Base-by-base conservation (phyloP, 2,888 invertebrate genomes). In the Stenichneumon culpator region DNA sequence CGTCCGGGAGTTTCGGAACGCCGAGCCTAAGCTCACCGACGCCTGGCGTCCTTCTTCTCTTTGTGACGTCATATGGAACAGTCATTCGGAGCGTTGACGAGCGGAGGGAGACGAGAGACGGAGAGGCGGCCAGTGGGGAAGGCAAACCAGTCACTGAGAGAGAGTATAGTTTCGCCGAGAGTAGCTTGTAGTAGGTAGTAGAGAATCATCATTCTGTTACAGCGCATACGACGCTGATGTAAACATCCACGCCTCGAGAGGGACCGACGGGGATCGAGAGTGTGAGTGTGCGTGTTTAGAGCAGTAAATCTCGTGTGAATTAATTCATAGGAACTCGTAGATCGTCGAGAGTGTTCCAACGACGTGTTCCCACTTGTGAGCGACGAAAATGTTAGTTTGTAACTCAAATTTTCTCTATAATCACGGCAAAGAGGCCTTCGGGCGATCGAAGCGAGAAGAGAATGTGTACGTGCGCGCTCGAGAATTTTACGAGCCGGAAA, bases 11-110 rank as follows among this genome's bases (percentile, higher is more conserved):
- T 81, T 57, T 44, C 32, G 36, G 74, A 60, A 70, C 70, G 77
- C 70, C 39, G 52, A 47, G 44, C 44, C 65, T 19, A 52, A 69
- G 36, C 52, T 47, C 63, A n/a, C 36, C 44, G 63, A 36, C 52
- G 32, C 32, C n/a, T 28, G 63, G 85, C 85, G 70, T 83, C 75
- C 78, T 69, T 36, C 60, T 73, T 54, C 74, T 81, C 86, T 86
- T 84, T 86, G 84, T 86, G 87, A 86, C 87, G 87, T 87, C 87
- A 85, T 69, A 67, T 44, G 60, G 74, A 80, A 80, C 63, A 86
- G 82, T 86, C 85, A 86, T 84, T 73, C 82, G 57, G 22, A 28
- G 75, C 73, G 54, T 69, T 36, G 82, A 79, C 83, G 87, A 87
- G 83, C 86, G 80, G 79, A 77, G 75, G 57, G 57, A 75, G 32